Evolutionary conservation across 2,113 vertebrate species (phyloP), one percentile per base, ranked within the genome.

Genomic region (Peromyscus maniculatus): DNA sequence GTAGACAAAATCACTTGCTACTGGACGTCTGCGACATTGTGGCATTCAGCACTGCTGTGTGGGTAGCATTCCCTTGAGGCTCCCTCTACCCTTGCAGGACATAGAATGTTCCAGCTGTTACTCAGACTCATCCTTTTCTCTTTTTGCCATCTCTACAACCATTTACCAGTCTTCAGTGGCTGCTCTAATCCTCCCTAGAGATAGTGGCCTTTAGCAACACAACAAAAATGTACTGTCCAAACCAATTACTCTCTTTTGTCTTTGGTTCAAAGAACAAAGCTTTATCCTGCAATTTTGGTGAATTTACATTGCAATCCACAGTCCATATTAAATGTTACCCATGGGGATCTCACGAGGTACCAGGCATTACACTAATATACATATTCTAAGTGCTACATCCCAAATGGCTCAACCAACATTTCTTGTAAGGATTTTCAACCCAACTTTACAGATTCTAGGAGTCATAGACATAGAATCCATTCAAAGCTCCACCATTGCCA

Each of bases 11-110:
- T 52, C 43, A 17, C 46, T 87, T 36, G 26, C 62, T 21, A 36
- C 5, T 26, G 52, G 46, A 21, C 4, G 4, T 26, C 26, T 59
- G 67, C 0, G 0, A 19, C 21, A 15, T 8, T 21, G 39, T 0
- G 1, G 5, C 19, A 0, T 86, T 97, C 92, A 96, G 97, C 97
- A 97, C 96, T 64, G 59, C 46, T 0, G 9, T 0, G 79, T 77
- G 96, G 97, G 96, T 91, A 97, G 97, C 92, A 62, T 74, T 43
- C 10, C 36, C 22, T 33, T 28, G 19, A 36, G 66, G 5, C n/a
- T 36, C 33, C 17, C 43, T 49, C 67, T 62, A 33, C 13, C 55
- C 62, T 46, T 43, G 22, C 7, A 15, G 1, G 52, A 12, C 5
- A 24, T 1, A 10, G 3, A 57, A 62, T 43, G 33, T 77, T 96